Base-by-base conservation (phyloP, 2,888 invertebrate genomes). In the Trachelus troglodyta region DNA sequence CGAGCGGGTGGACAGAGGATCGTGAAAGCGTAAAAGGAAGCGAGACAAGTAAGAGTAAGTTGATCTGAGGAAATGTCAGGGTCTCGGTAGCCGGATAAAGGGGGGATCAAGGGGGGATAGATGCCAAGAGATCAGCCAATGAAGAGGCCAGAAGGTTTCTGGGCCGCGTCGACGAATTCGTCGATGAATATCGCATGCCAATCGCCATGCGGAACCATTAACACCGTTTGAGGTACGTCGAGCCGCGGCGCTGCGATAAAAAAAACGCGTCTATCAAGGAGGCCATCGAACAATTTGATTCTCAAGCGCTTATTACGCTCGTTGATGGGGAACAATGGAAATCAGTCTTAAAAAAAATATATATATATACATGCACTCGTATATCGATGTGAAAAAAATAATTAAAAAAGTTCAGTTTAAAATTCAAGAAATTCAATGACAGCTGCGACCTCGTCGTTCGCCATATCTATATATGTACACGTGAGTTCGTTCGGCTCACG, bases 401-500 rank as follows among this genome's bases (percentile, higher is more conserved):
- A 35, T 35, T 35, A 35, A 35, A 35, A 35, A 12, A 0, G n/a
- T 12, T 35, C 1, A 37, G 15, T 37, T 37, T 37, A 15, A 37
- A 37, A 37, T 37, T 37, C 4, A 40, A 40, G 12, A 40, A 15
- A 15, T 40, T 40, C 15, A 15, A 15, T 40, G 15, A 15, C 40
- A 15, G 40, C 12, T 37, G 15, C 37, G 15, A 37, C 37, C 15
- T 40, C 40, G 40, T 15, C 15, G 6, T 40, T 40, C 12, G 37
- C 1, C 37, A 4, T 37, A 40, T 1, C 15, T 15, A 40, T 40
- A 40, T 40, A 15, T 6, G 6, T 1, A 40, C 6, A 2, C 15
- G 1, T 40, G 15, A 15, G 6, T 23, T 37, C 37, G n/a, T 9
- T 69, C 23, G 69, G 81, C 84, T 82, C 83, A 83, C 79, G 83